Percentiles rank a stretch among this genome's conserved stretches.
phyloP scores from a whole-genome alignment of 2,888 invertebrate genomes.

The Drosophila lutescens region DNA sequence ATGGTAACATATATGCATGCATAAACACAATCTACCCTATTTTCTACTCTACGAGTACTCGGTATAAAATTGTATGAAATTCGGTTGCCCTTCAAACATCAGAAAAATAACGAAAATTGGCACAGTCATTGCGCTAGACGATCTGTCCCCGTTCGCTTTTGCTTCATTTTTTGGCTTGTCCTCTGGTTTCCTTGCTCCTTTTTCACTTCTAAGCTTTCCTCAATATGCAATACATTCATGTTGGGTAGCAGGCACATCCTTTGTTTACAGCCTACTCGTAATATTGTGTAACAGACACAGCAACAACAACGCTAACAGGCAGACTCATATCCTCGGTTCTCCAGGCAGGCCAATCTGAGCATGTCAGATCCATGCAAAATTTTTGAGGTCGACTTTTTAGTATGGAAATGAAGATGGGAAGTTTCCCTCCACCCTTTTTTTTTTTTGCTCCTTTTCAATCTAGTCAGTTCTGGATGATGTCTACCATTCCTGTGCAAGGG shows the following conservation, averaged over 20 bases:
- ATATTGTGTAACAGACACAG: slow-evolving; percentile 58
- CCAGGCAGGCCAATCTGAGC: slow-evolving; percentile 51
- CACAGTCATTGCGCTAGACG: slow-evolving; percentile 58
- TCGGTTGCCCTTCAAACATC: slow-evolving; percentile 56
- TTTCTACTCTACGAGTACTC: background rate
- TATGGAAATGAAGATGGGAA: slow-evolving; percentile 58
- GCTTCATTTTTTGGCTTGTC: background rate
- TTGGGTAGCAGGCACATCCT: slow-evolving; percentile 43
- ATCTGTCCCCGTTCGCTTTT: slow-evolving; percentile 14
- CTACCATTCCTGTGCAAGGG: background rate
- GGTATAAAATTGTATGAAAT: slow-evolving; percentile 10
- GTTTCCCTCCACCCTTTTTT: slow-evolving; percentile 13
- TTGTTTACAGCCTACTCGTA: slow-evolving; percentile 65
- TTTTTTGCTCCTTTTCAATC: background rate
- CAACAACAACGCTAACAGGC: slow-evolving; percentile 31
- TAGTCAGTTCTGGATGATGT: background rate
- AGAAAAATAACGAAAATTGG: slow-evolving; percentile 47
- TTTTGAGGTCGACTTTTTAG: slow-evolving; percentile 44
- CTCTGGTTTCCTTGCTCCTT: slow-evolving; percentile 5
- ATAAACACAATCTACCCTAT: background rate
- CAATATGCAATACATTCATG: slow-evolving; percentile 63
- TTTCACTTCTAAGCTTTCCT: slow-evolving; percentile 35
- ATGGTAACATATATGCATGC: too few relatives aligned
- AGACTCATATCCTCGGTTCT: slow-evolving; percentile 11
- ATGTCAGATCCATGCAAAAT: slow-evolving; percentile 69